These are phyloP conservation scores for Ptyas mucosa DNA, from an alignment of 2,113 vertebrate species.

Conservation along the genomic window DNA sequence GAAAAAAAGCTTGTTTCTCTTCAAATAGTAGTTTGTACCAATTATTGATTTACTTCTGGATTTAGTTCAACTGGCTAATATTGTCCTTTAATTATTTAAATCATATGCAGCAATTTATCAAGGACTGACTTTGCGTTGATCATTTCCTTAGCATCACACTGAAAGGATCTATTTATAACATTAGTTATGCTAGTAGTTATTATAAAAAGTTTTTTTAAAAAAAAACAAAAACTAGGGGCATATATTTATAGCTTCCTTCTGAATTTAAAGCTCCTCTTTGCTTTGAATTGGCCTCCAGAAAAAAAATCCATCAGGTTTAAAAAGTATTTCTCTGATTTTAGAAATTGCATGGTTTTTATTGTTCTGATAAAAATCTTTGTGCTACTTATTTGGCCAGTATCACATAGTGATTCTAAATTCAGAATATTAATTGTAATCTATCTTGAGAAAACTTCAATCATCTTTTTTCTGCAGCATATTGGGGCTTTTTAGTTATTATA, in stretches of 20 bases:
- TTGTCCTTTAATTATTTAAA: background rate
- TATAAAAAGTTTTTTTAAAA: background rate
- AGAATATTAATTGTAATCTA: background rate
- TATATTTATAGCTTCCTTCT: background rate
- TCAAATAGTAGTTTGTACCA: background rate
- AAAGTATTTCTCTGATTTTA: background rate
- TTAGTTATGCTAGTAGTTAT: background rate
- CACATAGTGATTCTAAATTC: background rate
- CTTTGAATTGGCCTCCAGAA: background rate
- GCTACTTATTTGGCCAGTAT: background rate
- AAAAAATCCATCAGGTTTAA: background rate
- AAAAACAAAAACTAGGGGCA: background rate
- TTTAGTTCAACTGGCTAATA: background rate
- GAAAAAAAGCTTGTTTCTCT: background rate
- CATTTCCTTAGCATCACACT: background rate
- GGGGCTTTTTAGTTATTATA: background rate
- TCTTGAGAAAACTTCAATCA: background rate
- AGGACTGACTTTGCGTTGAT: background rate
- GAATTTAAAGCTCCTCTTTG: background rate
- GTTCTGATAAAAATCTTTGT: background rate
- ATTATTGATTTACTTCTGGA: background rate
- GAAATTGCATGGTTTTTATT: background rate
- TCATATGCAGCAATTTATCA: background rate
- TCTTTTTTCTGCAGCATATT: background rate
- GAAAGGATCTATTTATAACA: background rate